Base-by-base conservation (phyloP, 2,888 invertebrate genomes). In the Netelia virgata region DNA sequence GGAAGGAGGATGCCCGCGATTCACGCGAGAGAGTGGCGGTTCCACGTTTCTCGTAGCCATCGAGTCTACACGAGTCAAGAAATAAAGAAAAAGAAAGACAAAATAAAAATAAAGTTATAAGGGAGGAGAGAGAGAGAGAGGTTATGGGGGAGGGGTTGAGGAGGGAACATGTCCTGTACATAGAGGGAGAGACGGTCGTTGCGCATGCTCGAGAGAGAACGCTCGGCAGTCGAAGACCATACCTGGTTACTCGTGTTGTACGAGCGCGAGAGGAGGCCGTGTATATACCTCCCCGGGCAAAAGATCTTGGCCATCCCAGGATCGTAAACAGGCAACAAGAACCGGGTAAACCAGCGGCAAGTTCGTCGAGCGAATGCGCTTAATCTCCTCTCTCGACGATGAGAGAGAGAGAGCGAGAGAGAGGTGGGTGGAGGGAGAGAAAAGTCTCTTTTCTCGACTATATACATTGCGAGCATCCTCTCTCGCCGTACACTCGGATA, bases 331-430 rank as follows among this genome's bases (percentile, higher is more conserved):
- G 90, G 87, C 89, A 86, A 87, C 90, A 92, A 92, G 91, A 92
- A 93, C 91, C 91, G 91, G 92, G 91, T 88, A 91, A 92, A 92
- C 92, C 90, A 91, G 92, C 89, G 90, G 83, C 81, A 76, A 78
- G 68, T 73, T 81, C 77, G 61, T 18, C 55, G 79, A 69, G 80
- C 72, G 83, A 55, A 70, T 41, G 47, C 75, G 74, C 82, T 61
- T 28, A 10, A 61, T 74, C 63, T 63, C 28, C 28, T 3, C 5
- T 28, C 28, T 28, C 28, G 28, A 28, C 28, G 28, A 11, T 53
- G 55, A 16, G 16, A 41, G 50, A 8, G 16, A 74, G 79, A 41
- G 72, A 72, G 36, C 77, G 76, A 75, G 53, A 36, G 57, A 72
- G 63, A 16, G 20, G 68, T 23, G 57, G 72, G 74, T 68, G 80